phyloP scores from a whole-genome alignment of 1,140 invertebrate genomes.

The Rhagoletis zephyria region DNA sequence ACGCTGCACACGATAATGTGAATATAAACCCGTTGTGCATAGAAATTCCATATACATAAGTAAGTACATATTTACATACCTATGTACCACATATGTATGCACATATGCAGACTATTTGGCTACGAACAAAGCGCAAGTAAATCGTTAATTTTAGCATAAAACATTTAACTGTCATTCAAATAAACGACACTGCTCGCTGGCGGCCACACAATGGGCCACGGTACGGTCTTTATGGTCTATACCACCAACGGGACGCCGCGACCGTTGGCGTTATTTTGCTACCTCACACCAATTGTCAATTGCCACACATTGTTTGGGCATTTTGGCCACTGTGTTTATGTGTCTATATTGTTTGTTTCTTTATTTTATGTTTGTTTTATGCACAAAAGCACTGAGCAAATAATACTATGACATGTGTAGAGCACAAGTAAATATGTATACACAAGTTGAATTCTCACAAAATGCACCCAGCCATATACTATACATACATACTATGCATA shows the following conservation, averaged over 20 bases:
- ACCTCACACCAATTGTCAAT: too few species aligned
- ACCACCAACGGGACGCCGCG: background rate
- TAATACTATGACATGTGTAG: background rate
- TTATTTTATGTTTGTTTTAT: constrained; percentile 2
- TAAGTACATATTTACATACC: background rate
- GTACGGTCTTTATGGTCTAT: background rate
- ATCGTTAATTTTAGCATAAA: constrained; percentile 37
- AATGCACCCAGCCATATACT: background rate
- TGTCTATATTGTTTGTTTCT: background rate
- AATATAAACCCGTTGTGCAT: too few species aligned
- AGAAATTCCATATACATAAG: background rate
- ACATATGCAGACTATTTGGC: background rate
- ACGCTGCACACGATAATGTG: too few species aligned
- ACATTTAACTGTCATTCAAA: constrained; percentile 16
- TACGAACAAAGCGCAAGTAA: background rate
- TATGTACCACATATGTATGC: background rate
- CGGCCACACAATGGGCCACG: constrained; percentile 7
- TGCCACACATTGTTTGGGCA: background rate
- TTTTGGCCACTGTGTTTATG: constrained; percentile 4
- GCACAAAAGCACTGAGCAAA: constrained; percentile 8
- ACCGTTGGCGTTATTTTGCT: too few species aligned
- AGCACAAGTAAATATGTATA: background rate
- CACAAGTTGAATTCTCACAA: constrained; percentile 22
- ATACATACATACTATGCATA: background rate
- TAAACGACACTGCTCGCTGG: background rate